A percentile compares a stretch with the other conserved stretches of the same genome.
These are phyloP conservation scores for Lophotis ruficrista DNA, from an alignment of 2,113 vertebrate genomes.

Conservation along the genomic window DNA sequence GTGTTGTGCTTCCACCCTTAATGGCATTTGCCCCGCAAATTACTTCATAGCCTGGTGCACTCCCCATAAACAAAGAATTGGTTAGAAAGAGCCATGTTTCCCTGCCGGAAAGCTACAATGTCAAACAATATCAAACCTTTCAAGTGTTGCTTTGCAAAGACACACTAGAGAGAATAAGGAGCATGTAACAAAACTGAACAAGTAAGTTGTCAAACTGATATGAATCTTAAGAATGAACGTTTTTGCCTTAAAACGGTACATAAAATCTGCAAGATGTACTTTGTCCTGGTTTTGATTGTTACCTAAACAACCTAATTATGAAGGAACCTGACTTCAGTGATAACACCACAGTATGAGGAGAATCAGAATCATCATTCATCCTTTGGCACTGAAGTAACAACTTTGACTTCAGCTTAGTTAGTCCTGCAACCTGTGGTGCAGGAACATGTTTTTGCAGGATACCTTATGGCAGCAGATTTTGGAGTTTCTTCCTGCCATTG, in stretches of 20 bases:
- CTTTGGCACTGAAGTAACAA: not conserved
- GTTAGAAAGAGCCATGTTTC: not conserved
- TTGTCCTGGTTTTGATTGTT: not conserved
- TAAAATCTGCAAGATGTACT: not conserved
- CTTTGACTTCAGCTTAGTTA: not conserved
- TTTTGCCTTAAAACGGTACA: not conserved
- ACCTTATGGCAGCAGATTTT: not conserved
- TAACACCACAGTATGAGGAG: not conserved
- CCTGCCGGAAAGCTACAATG: not conserved
- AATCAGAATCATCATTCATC: not conserved
- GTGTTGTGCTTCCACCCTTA: not conserved
- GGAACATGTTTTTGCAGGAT: not conserved
- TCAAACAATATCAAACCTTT: not conserved
- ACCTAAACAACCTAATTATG: not conserved
- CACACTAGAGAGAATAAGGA: not conserved
- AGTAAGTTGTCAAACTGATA: not conserved
- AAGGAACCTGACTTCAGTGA: not conserved
- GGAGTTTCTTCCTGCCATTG: not conserved
- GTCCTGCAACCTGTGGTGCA: not conserved
- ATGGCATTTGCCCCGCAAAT: not conserved
- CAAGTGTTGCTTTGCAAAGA: not conserved
- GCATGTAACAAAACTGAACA: not conserved
- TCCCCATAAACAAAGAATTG: not conserved
- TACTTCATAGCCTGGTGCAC: not conserved
- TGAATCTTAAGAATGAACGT: not conserved